Conservation (phyloP, 2,797 vertebrate species). For the Poeciliopsis gracilis region DNA sequence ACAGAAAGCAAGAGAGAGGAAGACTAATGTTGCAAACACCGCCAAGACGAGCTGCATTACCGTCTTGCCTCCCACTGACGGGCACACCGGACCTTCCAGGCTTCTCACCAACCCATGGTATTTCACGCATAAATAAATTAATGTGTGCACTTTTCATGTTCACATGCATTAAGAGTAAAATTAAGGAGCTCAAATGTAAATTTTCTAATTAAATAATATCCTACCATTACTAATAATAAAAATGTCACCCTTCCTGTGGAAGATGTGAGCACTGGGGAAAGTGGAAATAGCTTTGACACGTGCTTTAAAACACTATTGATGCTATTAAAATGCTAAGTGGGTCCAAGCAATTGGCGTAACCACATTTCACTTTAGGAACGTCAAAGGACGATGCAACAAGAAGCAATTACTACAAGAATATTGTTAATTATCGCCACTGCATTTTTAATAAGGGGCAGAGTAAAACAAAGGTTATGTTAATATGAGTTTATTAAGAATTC, state of each 20-base stretch:
- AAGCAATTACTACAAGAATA: slow-evolving; percentile 77
- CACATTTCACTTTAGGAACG: slow-evolving; percentile 78
- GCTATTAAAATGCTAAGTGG: slow-evolving; percentile 81
- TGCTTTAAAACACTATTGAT: slow-evolving; percentile 80
- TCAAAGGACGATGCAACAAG: slow-evolving; percentile 71
- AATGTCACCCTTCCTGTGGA: slow-evolving; percentile 71
- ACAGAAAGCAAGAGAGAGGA: slow-evolving; percentile 64
- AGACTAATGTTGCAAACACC: slow-evolving; percentile 71
- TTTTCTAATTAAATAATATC: slow-evolving; percentile 75
- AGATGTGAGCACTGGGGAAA: slow-evolving; percentile 64
- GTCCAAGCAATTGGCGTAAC: slow-evolving; percentile 79
- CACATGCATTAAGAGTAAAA: slow-evolving; percentile 66
- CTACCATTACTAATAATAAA: slow-evolving; percentile 75
- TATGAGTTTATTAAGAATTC: slow-evolving; percentile 68
- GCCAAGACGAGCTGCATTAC: slow-evolving; percentile 62
- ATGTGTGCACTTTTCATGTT: slow-evolving; percentile 63
- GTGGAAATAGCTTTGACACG: slow-evolving; percentile 76
- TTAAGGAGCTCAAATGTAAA: slow-evolving; percentile 72
- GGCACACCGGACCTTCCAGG: slow-evolving; percentile 49
- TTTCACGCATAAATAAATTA: slow-evolving; percentile 74
- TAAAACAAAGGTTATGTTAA: slow-evolving; percentile 79
- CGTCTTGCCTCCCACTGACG: slow-evolving; percentile 46
- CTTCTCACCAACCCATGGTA: slow-evolving; percentile 62
- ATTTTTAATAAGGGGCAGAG: slow-evolving; percentile 74
- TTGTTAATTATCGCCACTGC: slow-evolving; percentile 73